phyloP scores from a whole-genome alignment of 2,888 invertebrate genomes.

The Drosophila nigricruria region DNA sequence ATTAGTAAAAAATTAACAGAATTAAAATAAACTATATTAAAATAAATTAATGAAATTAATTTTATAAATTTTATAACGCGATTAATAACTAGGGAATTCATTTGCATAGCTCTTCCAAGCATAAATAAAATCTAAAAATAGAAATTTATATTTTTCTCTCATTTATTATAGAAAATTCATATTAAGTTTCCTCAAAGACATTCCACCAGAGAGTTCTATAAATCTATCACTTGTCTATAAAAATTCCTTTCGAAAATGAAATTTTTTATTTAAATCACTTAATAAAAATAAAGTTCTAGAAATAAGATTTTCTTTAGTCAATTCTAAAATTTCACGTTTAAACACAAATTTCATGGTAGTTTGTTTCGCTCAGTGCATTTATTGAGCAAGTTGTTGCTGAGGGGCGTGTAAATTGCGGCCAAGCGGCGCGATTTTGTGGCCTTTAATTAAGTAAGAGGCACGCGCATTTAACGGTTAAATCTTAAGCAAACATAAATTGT shows the following conservation, averaged over 20 bases:
- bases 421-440: slow-evolving; percentile 30
- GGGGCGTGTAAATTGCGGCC: slow-evolving; percentile 64
- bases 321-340: background rate
- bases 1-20: background rate
- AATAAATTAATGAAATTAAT: too few species aligned
- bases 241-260: background rate
- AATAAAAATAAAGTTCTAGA: background rate
- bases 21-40: too few species aligned
- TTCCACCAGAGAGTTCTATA: too few species aligned
- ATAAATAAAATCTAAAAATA: too few species aligned
- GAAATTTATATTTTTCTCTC: too few species aligned
- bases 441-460: slow-evolving; percentile 49
- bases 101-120: too few species aligned
- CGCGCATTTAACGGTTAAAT: slow-evolving; percentile 70
- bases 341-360: too few species aligned
- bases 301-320: background rate
- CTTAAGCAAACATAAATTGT: slow-evolving; percentile 76
- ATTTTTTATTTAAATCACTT: too few species aligned
- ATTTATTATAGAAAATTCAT: too few species aligned
- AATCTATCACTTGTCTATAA: background rate
- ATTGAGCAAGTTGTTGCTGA: slow-evolving; percentile 61
- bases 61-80: too few species aligned
- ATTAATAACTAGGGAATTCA: too few species aligned
- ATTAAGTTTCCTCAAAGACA: too few species aligned
- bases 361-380: slow-evolving; percentile 22